Evolutionary conservation across 2,113 vertebrate genomes (phyloP).

Genomic region (Coracopsis vasa): DNA sequence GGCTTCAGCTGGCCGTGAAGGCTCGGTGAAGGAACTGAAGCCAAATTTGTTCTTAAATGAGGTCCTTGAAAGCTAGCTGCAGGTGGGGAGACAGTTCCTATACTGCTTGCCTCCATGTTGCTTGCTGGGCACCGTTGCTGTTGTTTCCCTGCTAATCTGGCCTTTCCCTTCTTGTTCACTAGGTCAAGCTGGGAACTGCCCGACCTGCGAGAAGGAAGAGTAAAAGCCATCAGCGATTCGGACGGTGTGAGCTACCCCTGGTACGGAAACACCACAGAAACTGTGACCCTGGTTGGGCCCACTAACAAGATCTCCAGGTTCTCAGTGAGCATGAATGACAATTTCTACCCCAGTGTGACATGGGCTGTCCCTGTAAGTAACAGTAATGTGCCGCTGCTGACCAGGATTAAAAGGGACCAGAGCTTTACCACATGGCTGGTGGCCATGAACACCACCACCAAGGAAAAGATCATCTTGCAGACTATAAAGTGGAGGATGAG

Average conservation of each 20-base stretch:
- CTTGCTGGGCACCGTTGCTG: rapidly evolving
- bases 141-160: not conserved
- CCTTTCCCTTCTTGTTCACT: not conserved
- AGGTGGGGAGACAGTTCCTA: not conserved
- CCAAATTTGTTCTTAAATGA: not conserved
- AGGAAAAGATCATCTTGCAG: conserved; percentile 95
- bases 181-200: conserved; percentile 99
- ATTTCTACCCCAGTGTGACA: conserved; percentile 98
- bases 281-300: conserved; percentile 91
- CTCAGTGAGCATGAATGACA: conserved; percentile 98
- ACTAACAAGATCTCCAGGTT: conserved; percentile 94
- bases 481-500: conserved; percentile 98
- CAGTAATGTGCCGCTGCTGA: conserved; percentile 91
- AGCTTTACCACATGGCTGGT: conserved; percentile 99
- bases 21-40: rapidly evolving
- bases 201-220: conserved; percentile 90
- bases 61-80: not conserved
- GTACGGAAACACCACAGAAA: conserved; percentile 98
- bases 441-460: conserved; percentile 91
- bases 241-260: conserved; percentile 98
- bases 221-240: conserved; percentile 96
- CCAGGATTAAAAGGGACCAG: conserved; percentile 95
- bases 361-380: conserved; percentile 98
- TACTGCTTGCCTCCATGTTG: not conserved
- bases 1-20: rapidly evolving